Conservation (phyloP, 2,888 invertebrate genomes). For the Drosophila tripunctata region DNA sequence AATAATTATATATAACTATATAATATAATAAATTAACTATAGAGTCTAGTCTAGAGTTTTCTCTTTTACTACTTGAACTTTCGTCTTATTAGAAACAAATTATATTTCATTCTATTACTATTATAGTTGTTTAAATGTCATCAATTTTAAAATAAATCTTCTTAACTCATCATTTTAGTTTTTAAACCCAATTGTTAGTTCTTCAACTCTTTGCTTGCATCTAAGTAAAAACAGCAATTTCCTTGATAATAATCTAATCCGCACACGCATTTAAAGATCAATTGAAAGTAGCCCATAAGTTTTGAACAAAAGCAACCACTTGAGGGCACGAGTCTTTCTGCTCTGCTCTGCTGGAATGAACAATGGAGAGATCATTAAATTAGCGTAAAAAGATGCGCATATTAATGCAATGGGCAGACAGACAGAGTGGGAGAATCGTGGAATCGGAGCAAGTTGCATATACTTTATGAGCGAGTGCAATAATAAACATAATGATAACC, state of each 20-base stretch:
- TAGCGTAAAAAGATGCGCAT: slow-evolving; percentile 53
- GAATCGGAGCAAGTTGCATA: slow-evolving; percentile 4
- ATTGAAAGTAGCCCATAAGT: slow-evolving; percentile 37
- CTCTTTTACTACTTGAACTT: no score
- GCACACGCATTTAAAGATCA: slow-evolving; percentile 39
- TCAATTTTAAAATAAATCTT: no score
- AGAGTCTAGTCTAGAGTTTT: no score
- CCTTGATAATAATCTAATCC: slow-evolving; percentile 1
- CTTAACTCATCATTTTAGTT: no score
- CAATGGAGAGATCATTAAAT: slow-evolving; percentile 51
- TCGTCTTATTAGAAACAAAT: no score
- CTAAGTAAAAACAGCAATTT: neutral
- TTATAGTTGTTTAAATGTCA: no score
- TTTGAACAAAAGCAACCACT: slow-evolving; percentile 5
- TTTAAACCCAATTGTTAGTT: no score
- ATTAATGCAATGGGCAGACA: slow-evolving; percentile 30
- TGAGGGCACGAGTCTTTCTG: slow-evolving; percentile 23
- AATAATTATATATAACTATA: no score
- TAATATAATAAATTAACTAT: no score
- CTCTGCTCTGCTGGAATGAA: slow-evolving; percentile 7
- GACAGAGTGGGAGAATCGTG: neutral
- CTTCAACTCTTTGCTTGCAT: no score
- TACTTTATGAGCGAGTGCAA: slow-evolving; percentile 54
- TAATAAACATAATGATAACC: slow-evolving; percentile 69
- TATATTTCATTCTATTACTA: no score